Evolutionary conservation across 2,113 vertebrate species (phyloP).

Genomic region (Opisthocomus hoazin): DNA sequence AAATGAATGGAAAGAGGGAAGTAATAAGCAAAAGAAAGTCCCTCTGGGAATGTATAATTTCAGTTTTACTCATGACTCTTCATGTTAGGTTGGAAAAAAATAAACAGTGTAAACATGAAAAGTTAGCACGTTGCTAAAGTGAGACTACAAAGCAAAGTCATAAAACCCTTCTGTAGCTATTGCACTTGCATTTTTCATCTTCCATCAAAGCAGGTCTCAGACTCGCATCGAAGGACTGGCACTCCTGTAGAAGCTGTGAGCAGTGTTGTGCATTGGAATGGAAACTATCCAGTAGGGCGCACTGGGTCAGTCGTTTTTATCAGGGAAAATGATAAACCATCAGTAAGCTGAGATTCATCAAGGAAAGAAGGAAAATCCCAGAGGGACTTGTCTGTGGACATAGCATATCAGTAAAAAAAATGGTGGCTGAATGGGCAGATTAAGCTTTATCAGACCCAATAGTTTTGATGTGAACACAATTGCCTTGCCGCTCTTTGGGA

Average conservation of each 20-base stretch:
- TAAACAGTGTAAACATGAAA: background rate
- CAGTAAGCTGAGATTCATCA: background rate
- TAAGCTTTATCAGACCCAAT: background rate
- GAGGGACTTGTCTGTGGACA: background rate
- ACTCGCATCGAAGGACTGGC: fast-evolving
- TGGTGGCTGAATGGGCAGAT: background rate
- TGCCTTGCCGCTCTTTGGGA: background rate
- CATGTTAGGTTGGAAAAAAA: constrained; percentile 14
- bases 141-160: background rate
- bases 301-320: background rate
- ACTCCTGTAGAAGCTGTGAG: background rate
- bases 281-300: background rate
- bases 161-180: background rate
- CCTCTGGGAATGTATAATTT: constrained; percentile 41
- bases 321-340: background rate
- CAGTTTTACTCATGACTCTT: background rate
- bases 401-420: background rate
- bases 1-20: constrained; percentile 43
- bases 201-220: background rate
- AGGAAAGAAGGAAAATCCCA: background rate
- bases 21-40: constrained; percentile 27
- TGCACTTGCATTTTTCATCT: background rate
- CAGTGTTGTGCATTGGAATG: background rate
- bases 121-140: background rate
- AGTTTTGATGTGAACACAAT: background rate